These are phyloP conservation scores for Mylabris sibirica DNA, from an alignment of 2,888 invertebrate species.

Conservation along the genomic window DNA sequence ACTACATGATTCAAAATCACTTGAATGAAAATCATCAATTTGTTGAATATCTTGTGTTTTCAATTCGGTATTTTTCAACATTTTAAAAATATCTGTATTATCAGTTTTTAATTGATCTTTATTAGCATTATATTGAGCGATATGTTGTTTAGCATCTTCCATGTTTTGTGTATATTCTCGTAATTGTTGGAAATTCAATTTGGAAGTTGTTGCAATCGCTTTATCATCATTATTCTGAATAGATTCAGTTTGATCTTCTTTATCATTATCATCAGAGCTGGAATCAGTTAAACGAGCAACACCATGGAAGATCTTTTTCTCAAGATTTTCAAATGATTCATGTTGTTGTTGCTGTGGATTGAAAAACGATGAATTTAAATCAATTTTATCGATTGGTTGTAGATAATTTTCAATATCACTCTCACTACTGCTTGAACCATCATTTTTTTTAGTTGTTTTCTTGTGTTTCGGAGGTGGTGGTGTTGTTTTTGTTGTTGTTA, in stretches of 20 bases:
- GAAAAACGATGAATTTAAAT: constrained; percentile 67
- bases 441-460: constrained; percentile 14
- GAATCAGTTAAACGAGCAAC: constrained; percentile 35
- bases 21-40: constrained; percentile 47
- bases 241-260: constrained; percentile 18
- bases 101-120: constrained; percentile 43
- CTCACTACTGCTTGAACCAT: constrained; percentile 57
- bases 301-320: constrained; percentile 54
- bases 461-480: constrained; percentile 3
- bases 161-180: constrained; percentile 68
- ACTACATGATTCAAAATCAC: constrained; percentile 59
- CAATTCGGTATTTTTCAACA: constrained; percentile 73
- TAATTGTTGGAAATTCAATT: constrained; percentile 64
- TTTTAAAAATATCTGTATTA: constrained; percentile 66
- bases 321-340: constrained; percentile 50
- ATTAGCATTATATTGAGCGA: constrained; percentile 63
- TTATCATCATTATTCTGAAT: constrained; percentile 18
- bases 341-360: constrained; percentile 39
- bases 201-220: constrained; percentile 22
- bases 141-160: constrained; percentile 68
- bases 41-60: constrained; percentile 45
- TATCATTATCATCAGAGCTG: constrained; percentile 46
- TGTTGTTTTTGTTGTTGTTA: not conserved
- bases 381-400: constrained; percentile 64
- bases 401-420: constrained; percentile 66